Evolutionary conservation across 2,888 invertebrate genomes (phyloP).

Genomic region (Copidosoma aretas): DNA sequence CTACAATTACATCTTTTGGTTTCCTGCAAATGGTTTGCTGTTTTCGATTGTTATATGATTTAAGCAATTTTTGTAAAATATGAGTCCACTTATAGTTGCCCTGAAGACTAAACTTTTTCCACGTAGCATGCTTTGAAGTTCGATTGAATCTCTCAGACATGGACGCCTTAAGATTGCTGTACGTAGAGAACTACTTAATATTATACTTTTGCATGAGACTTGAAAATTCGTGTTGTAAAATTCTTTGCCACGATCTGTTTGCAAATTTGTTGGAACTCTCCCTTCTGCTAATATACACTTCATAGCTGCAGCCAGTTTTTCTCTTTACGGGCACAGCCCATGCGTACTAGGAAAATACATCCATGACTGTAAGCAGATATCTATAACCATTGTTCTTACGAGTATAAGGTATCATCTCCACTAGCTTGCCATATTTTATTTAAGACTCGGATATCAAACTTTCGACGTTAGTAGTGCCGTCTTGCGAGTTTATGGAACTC

Average conservation of each 20-base stretch:
- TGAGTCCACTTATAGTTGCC: too few species aligned
- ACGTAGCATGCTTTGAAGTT: constrained; percentile 41
- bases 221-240: constrained; percentile 28
- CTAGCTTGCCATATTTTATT: not conserved
- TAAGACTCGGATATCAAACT: too few species aligned
- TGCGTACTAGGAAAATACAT: constrained; percentile 58
- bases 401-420: not conserved
- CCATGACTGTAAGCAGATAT: constrained; percentile 56
- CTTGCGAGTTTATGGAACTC: too few species aligned
- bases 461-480: too few species aligned
- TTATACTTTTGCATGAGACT: constrained; percentile 21
- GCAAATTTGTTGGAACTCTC: constrained; percentile 39
- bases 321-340: constrained; percentile 41
- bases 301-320: constrained; percentile 44
- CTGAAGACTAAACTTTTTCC: constrained; percentile 5
- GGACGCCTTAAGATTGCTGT: constrained; percentile 47
- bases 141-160: constrained; percentile 52
- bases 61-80: too few species aligned
- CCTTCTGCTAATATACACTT: constrained; percentile 29
- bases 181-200: constrained; percentile 41
- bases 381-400: constrained; percentile 34
- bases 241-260: constrained; percentile 38
- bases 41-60: too few species aligned
- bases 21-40: too few species aligned
- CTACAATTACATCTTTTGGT: too few species aligned